Evolutionary conservation across 2,797 vertebrate species (phyloP).

Genomic region (Trachops cirrhosus): DNA sequence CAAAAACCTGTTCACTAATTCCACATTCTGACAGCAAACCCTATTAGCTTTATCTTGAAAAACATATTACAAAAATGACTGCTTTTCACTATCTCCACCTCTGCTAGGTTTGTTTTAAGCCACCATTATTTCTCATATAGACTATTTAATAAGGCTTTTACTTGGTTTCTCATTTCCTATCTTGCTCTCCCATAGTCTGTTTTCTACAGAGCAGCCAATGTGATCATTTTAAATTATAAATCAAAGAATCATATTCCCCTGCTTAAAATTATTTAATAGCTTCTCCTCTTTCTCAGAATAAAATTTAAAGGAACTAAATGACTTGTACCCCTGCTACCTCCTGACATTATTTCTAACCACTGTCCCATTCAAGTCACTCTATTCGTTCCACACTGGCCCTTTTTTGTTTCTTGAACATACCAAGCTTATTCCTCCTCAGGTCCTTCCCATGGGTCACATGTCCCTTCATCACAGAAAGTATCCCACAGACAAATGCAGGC

Average conservation of each 20-base stretch:
- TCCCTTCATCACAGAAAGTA: no score
- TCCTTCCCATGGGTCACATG: fast-evolving
- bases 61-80: neutral
- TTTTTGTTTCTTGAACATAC: neutral
- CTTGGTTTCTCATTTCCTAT: slow-evolving; percentile 18
- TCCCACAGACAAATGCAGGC: neutral
- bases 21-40: neutral
- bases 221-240: neutral
- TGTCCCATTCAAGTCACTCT: neutral
- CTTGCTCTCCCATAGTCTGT: neutral
- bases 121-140: neutral
- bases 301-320: neutral
- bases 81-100: neutral
- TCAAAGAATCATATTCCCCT: neutral
- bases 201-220: neutral
- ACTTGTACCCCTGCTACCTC: neutral
- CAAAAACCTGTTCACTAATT: neutral
- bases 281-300: neutral
- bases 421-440: neutral
- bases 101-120: neutral
- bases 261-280: neutral
- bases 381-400: no score
- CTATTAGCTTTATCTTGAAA: neutral
- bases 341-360: neutral
- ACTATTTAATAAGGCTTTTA: slow-evolving; percentile 7